phyloP scores from a whole-genome alignment of 2,888 invertebrate species.

The Amiota minor region DNA sequence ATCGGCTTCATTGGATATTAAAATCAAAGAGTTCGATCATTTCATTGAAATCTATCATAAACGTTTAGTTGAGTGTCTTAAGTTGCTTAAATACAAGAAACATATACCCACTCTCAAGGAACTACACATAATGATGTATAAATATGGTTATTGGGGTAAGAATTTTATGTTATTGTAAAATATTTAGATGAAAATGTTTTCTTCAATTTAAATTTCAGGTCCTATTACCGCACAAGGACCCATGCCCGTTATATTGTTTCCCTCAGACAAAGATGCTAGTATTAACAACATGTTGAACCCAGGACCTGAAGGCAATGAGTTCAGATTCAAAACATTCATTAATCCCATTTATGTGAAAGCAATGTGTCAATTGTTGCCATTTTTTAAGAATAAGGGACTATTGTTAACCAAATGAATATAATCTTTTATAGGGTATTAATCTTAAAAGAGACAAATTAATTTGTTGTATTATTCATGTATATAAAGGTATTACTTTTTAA shows the following conservation, averaged over 20 bases:
- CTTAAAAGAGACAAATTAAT: no score
- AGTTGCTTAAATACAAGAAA: slow-evolving; percentile 59
- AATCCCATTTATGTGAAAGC: slow-evolving; percentile 60
- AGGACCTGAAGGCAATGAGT: slow-evolving; percentile 55
- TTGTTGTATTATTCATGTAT: no score
- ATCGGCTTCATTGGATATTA: slow-evolving; percentile 59
- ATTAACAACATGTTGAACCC: slow-evolving; percentile 53
- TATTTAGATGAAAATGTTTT: not conserved
- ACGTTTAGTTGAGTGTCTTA: slow-evolving; percentile 59
- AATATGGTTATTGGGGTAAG: slow-evolving; percentile 64
- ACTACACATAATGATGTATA: slow-evolving; percentile 59
- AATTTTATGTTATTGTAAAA: not conserved
- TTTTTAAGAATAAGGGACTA: slow-evolving; percentile 63
- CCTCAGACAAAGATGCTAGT: slow-evolving; percentile 61
- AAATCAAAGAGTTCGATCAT: slow-evolving; percentile 63
- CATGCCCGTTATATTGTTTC: slow-evolving; percentile 52
- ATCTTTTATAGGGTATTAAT: no score
- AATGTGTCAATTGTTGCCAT: slow-evolving; percentile 63
- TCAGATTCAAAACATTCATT: slow-evolving; percentile 47
- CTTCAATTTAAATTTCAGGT: slow-evolving; percentile 55
- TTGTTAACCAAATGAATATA: slow-evolving; percentile 24
- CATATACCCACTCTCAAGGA: slow-evolving; percentile 59
- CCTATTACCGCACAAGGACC: slow-evolving; percentile 49
- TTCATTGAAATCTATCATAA: slow-evolving; percentile 65
- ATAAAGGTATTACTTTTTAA: no score